Percentiles rank a stretch among this genome's conserved stretches.
Evolutionary conservation across 1,140 invertebrate species (phyloP).

Genomic region (Argopecten irradians): DNA sequence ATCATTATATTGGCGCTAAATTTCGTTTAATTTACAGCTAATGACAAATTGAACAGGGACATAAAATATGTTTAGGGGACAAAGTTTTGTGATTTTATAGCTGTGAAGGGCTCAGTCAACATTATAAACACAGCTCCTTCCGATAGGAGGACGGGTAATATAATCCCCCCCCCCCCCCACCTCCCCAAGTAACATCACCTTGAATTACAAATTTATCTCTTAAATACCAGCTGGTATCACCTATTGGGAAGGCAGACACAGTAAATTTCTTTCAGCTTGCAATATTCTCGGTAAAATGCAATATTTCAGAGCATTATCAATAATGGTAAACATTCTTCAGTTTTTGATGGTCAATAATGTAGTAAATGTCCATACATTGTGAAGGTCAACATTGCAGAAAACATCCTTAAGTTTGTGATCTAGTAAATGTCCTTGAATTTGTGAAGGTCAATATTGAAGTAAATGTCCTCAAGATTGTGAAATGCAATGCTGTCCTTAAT

Average conservation of each 20-base stretch:
- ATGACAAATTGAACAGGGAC: not conserved
- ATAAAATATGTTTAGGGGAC: not conserved
- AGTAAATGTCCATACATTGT: not conserved
- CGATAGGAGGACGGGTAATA: not conserved
- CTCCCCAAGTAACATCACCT: too few relatives aligned
- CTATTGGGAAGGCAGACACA: too few relatives aligned
- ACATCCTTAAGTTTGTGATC: not conserved
- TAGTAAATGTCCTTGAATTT: not conserved
- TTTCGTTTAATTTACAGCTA: conserved; percentile 2
- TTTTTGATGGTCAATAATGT: not conserved
- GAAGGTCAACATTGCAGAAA: not conserved
- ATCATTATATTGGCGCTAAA: not conserved
- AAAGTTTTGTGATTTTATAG: not conserved
- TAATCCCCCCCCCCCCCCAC: too few relatives aligned
- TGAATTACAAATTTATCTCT: too few relatives aligned
- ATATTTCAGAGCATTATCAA: too few relatives aligned
- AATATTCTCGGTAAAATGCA: not conserved
- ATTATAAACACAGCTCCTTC: not conserved
- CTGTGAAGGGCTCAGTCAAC: not conserved
- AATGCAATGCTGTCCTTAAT: not conserved
- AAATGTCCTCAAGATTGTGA: not conserved
- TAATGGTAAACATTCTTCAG: not conserved
- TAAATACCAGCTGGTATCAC: too few relatives aligned
- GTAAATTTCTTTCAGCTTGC: not conserved
- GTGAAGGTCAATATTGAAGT: not conserved